Conservation (phyloP, 1,140 invertebrate genomes). For the Papilio glaucus region DNA sequence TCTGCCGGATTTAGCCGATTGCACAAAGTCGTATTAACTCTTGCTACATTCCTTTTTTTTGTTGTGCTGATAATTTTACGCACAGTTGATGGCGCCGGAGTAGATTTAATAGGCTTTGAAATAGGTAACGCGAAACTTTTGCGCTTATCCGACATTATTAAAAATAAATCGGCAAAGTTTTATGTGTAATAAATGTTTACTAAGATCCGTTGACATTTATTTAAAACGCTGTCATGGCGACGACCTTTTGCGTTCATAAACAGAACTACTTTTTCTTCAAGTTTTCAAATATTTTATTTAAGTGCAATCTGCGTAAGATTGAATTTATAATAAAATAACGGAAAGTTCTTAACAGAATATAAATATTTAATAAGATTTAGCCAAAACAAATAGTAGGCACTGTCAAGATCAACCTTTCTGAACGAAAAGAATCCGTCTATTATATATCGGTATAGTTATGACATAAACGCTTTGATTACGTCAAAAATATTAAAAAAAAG, state of each 20-base stretch:
- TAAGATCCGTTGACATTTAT: slow-evolving; percentile 43
- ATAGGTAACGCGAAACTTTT: slow-evolving; percentile 47
- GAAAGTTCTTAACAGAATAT: neutral
- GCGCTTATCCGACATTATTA: slow-evolving; percentile 60
- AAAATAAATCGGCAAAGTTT: neutral
- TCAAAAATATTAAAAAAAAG: neutral
- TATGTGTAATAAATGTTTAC: neutral
- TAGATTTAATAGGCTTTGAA: neutral
- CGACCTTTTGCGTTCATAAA: slow-evolving; percentile 51
- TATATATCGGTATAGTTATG: neutral
- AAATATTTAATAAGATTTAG: neutral
- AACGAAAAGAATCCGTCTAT: neutral
- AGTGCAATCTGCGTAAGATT: neutral
- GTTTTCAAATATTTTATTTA: no score
- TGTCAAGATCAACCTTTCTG: neutral
- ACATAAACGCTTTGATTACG: neutral
- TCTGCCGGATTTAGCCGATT: slow-evolving; percentile 52
- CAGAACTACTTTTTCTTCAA: slow-evolving; percentile 24
- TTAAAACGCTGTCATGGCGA: slow-evolving; percentile 59
- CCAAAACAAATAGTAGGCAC: neutral
- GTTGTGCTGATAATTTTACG: neutral
- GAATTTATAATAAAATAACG: neutral
- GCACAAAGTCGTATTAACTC: neutral
- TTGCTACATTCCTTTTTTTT: slow-evolving; percentile 50
- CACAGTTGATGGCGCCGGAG: slow-evolving; percentile 41